Conservation (phyloP, 2,888 invertebrate species). For the Drosophila pseudotalamancana region DNA sequence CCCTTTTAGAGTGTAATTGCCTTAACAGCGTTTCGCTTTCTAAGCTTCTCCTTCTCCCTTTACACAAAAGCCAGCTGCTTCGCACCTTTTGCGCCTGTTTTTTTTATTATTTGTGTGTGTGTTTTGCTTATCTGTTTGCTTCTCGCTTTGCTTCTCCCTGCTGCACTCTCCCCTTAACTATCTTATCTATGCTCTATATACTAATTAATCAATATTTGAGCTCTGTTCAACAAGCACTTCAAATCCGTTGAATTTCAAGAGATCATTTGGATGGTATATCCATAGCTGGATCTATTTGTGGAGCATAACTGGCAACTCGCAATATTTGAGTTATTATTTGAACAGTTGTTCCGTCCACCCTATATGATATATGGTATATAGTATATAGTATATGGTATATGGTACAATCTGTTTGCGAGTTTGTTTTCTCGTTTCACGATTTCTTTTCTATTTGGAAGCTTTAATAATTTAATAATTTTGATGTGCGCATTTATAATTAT, state of each 20-base stretch:
- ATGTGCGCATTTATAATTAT: slow-evolving; percentile 59
- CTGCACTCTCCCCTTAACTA: background rate
- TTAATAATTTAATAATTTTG: slow-evolving; percentile 39
- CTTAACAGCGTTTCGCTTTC: background rate
- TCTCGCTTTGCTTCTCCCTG: background rate
- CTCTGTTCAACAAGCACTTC: background rate
- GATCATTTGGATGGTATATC: background rate
- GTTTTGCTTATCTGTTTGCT: background rate
- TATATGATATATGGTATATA: background rate
- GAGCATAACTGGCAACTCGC: slow-evolving; percentile 3
- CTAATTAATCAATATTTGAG: slow-evolving; percentile 25
- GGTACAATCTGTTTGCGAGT: slow-evolving; percentile 1
- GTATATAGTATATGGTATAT: background rate
- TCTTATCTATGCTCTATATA: background rate
- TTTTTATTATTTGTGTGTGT: too few relatives aligned
- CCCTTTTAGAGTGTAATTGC: background rate
- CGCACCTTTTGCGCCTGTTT: background rate
- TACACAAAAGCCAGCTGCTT: background rate
- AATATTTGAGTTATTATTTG: slow-evolving; percentile 33
- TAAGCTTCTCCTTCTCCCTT: background rate
- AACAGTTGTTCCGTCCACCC: slow-evolving; percentile 29
- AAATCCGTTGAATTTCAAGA: slow-evolving; percentile 4
- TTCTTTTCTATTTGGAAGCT: slow-evolving; percentile 34
- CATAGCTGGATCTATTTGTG: background rate
- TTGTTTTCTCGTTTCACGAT: slow-evolving; percentile 5